These are phyloP conservation scores for Protaetia brevitarsis DNA, from an alignment of 1,140 invertebrate species.

Conservation along the genomic window DNA sequence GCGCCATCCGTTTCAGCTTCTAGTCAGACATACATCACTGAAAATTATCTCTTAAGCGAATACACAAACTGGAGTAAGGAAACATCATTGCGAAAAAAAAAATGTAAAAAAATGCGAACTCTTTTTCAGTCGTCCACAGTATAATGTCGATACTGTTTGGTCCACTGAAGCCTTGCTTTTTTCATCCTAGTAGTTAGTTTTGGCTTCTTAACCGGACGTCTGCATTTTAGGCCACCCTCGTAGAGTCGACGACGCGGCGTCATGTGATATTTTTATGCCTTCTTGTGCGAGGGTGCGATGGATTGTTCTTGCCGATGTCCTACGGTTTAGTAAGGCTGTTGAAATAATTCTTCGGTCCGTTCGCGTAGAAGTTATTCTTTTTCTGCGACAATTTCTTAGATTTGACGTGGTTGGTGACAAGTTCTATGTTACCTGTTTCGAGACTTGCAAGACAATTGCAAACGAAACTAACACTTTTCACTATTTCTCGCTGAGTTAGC, in stretches of 20 bases:
- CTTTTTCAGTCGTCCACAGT: background rate
- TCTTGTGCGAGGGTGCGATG: too few species aligned
- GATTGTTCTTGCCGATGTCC: too few species aligned
- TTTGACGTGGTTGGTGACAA: background rate
- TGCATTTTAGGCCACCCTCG: background rate
- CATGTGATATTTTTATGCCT: too few species aligned
- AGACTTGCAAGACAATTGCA: background rate
- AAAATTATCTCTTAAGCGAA: background rate
- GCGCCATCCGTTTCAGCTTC: background rate
- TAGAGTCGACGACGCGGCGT: background rate
- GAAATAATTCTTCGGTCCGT: background rate
- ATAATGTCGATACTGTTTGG: background rate
- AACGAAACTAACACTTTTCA: background rate
- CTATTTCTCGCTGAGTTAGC: background rate
- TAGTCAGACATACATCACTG: background rate
- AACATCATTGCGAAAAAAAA: background rate
- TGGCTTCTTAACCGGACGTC: background rate
- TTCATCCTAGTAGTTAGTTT: background rate
- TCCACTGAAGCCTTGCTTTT: background rate
- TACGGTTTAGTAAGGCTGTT: background rate
- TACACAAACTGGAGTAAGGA: background rate
- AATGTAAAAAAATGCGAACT: background rate
- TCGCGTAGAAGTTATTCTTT: background rate
- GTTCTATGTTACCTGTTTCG: background rate
- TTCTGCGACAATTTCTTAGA: background rate